These are phyloP conservation scores for Campaea margaritaria DNA, from an alignment of 2,888 invertebrate genomes.

Conservation along the genomic window DNA sequence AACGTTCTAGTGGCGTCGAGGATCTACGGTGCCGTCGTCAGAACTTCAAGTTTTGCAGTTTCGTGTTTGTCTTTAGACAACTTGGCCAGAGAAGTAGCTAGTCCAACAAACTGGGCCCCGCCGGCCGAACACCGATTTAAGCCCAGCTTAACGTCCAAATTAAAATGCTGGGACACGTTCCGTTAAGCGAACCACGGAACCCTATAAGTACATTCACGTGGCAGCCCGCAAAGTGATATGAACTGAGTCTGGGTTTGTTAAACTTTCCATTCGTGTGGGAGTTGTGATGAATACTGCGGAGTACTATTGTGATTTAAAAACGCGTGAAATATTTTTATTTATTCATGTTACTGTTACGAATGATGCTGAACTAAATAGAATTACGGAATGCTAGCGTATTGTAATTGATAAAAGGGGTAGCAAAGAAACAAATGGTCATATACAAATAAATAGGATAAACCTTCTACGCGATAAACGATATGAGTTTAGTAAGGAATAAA, in stretches of 20 bases:
- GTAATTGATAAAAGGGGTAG: not conserved
- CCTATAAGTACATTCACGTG: constrained; percentile 40
- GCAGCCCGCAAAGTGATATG: constrained; percentile 48
- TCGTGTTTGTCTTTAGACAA: constrained; percentile 76
- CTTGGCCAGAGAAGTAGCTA: constrained; percentile 76
- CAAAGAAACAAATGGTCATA: not conserved
- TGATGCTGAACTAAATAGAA: not conserved
- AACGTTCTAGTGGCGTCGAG: constrained; percentile 58
- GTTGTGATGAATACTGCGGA: not conserved
- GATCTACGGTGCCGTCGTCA: constrained; percentile 50
- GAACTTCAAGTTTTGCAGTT: constrained; percentile 70
- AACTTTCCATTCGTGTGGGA: constrained; percentile 42
- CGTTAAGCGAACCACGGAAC: constrained; percentile 44
- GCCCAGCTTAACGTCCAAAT: constrained; percentile 66
- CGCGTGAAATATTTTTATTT: not conserved
- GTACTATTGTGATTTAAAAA: not conserved
- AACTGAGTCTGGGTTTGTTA: constrained; percentile 39
- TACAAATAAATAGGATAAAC: not conserved
- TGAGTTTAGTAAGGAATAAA: not conserved
- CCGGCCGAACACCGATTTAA: constrained; percentile 47
- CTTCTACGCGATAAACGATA: not conserved
- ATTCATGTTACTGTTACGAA: not conserved
- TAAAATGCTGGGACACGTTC: constrained; percentile 67
- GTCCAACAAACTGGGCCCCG: constrained; percentile 66
- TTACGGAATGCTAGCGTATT: not conserved